These are phyloP conservation scores for Pseudachorutes palmiensis DNA, from an alignment of 1,140 invertebrate genomes.

Conservation along the genomic window DNA sequence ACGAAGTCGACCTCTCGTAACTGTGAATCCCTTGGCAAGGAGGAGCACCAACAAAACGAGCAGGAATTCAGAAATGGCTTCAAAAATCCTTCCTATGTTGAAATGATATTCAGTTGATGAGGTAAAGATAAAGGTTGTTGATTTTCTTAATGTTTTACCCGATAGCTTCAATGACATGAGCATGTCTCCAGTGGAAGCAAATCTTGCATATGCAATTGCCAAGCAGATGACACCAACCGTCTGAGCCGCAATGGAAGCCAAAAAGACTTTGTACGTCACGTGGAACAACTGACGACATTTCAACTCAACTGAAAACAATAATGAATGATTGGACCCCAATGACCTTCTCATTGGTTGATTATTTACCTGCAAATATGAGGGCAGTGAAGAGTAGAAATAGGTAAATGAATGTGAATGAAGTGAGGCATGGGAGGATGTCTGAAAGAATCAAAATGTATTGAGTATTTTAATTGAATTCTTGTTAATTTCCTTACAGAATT, in stretches of 20 bases:
- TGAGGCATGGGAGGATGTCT: constrained; percentile 66
- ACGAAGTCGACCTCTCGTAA: constrained; percentile 70
- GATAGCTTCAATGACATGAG: constrained; percentile 49
- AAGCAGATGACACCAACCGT: constrained; percentile 57
- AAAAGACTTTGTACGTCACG: constrained; percentile 77
- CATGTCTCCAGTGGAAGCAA: constrained; percentile 59
- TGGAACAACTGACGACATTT: constrained; percentile 69
- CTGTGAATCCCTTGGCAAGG: constrained; percentile 80
- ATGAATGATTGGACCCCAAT: background rate
- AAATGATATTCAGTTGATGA: constrained; percentile 42
- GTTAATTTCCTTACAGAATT: constrained; percentile 87
- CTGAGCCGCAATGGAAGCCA: constrained; percentile 59
- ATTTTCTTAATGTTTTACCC: constrained; percentile 46
- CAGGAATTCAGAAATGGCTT: constrained; percentile 59
- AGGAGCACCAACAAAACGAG: constrained; percentile 72
- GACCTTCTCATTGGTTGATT: background rate
- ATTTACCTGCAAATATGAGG: constrained; percentile 52
- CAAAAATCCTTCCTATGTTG: constrained; percentile 63
- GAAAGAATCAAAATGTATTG: constrained; percentile 38
- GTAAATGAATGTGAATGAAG: constrained; percentile 56
- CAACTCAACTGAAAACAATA: constrained; percentile 53
- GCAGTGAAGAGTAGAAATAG: constrained; percentile 55
- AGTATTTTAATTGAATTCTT: constrained; percentile 12
- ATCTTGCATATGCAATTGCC: constrained; percentile 58
- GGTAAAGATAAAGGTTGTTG: background rate